Base-by-base conservation (phyloP, 2,797 vertebrate species). In the Hydrophis major region DNA sequence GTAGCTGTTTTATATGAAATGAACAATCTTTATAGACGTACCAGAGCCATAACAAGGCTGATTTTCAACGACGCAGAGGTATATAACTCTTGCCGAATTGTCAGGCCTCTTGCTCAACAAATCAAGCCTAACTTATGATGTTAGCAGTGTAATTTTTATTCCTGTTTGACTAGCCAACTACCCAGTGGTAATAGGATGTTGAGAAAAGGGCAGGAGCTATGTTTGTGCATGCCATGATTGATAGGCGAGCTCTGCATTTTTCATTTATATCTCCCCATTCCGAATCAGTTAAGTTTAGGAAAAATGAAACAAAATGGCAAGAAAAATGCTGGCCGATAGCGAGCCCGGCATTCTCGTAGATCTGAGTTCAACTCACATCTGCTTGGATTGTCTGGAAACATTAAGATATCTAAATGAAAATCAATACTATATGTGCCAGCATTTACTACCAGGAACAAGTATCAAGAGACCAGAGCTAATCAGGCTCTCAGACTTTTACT, bases 361-460 rank as follows among this genome's bases (percentile, higher is more conserved):
- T 99, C 98, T 97, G 97, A 98, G 98, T 98, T 97, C 97, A 97
- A 97, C 97, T 97, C 97, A 97, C 98, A 98, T 97, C 97, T 98
- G 97, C 98, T 97, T 96, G 97, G 98, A 98, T 98, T 98, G 98
- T 99, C 98, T 98, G 97, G 96, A 98, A 98, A 98, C 98, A 99
- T 99, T 99, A 99, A 99, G 99, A 98, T 99, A 99, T 99, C 98
- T 99, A 99, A 99, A 99, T 99, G 99, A 99, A 99, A 99, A 99
- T 99, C 99, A 98, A 99, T 99, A 99, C 98, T 98, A 97, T 98
- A 98, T 98, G 98, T 98, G 98, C 98, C 98, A 98, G 98, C 98
- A 97, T 98, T 98, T 98, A 98, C 98, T 98, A 97, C 97, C 97
- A 97, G 98, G 97, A 97, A 97, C 98, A 97, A 98, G 97, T 98